These are phyloP conservation scores for Malachius bipustulatus DNA, from an alignment of 2,888 invertebrate genomes.

Conservation along the genomic window DNA sequence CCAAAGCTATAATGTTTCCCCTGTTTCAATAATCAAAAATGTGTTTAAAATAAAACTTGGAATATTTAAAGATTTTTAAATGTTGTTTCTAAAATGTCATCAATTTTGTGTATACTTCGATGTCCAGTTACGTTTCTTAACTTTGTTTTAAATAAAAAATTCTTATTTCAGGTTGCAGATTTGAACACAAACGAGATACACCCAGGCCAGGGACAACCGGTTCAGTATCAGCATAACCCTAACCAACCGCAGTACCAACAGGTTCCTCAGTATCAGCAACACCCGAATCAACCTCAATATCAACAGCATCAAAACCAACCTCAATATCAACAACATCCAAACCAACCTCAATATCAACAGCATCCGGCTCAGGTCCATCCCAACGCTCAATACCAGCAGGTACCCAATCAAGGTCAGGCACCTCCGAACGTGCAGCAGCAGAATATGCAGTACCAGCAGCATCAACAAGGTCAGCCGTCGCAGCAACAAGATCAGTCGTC, in stretches of 20 bases:
- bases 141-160: slow-evolving; percentile 1
- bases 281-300: slow-evolving; percentile 5
- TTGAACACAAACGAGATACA: slow-evolving; percentile 13
- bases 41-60: no score
- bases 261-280: slow-evolving; percentile 7
- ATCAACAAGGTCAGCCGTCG: slow-evolving; percentile 2
- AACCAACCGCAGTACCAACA: slow-evolving; percentile 6
- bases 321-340: slow-evolving; percentile 18
- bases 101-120: no score
- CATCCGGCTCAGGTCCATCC: slow-evolving; percentile 9
- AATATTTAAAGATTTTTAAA: no score
- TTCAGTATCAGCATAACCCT: slow-evolving; percentile 1
- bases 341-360: slow-evolving; percentile 20
- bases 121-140: no score
- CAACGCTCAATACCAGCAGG: not conserved
- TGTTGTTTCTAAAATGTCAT: no score
- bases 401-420: slow-evolving; percentile 1
- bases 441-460: not conserved
- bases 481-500: slow-evolving; percentile 10
- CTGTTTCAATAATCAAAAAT: no score
- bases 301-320: slow-evolving; percentile 13
- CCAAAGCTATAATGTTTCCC: no score
- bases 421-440: slow-evolving; percentile 7
- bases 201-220: slow-evolving; percentile 7
- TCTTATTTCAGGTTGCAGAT: slow-evolving; percentile 7